These are phyloP conservation scores for Phaenicophaeus curvirostris DNA, from an alignment of 2,797 vertebrate species.

Conservation along the genomic window DNA sequence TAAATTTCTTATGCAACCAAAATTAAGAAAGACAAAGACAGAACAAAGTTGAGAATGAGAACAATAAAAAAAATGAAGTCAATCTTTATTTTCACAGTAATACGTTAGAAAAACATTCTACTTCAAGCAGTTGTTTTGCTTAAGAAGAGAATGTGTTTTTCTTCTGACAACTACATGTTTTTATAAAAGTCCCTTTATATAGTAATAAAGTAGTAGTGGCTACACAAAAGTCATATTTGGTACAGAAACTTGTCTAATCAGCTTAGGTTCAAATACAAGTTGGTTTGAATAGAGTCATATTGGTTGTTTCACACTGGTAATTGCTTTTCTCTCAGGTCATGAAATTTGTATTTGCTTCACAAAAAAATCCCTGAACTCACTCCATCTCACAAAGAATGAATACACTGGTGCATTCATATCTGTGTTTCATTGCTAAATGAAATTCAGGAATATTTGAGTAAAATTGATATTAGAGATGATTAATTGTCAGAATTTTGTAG, in stretches of 20 bases:
- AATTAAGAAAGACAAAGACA: not conserved
- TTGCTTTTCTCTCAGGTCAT: not conserved
- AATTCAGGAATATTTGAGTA: not conserved
- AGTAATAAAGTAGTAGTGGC: not conserved
- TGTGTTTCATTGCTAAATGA: not conserved
- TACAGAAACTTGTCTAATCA: not conserved
- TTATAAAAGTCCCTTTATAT: not conserved
- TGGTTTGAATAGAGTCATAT: not conserved
- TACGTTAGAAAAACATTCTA: not conserved
- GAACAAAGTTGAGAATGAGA: not conserved
- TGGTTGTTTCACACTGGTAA: not conserved
- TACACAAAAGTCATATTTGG: not conserved
- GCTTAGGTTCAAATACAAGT: not conserved
- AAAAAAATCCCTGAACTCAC: not conserved
- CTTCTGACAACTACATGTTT: not conserved
- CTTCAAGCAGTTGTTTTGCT: not conserved
- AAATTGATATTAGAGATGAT: not conserved
- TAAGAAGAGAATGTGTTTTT: not conserved
- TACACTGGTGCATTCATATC: not conserved
- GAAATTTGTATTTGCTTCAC: not conserved
- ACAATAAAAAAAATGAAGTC: not conserved
- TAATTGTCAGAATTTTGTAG: fast-evolving
- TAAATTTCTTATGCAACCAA: not conserved
- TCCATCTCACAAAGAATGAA: not conserved
- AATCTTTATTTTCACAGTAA: not conserved